These are phyloP conservation scores for Chionoecetes opilio DNA, from an alignment of 1,140 invertebrate genomes.

Conservation along the genomic window DNA sequence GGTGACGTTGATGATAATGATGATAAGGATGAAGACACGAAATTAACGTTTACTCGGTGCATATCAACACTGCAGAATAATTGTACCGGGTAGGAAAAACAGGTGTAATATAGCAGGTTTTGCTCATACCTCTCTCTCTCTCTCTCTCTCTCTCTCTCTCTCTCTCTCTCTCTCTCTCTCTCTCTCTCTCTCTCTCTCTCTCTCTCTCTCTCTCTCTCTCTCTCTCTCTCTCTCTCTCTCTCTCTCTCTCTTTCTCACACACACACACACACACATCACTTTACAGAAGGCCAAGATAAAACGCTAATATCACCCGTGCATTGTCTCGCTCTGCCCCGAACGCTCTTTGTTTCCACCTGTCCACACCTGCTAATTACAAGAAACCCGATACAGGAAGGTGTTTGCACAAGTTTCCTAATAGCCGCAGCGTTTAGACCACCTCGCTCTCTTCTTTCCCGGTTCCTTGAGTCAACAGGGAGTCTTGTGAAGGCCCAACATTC, in stretches of 20 bases:
- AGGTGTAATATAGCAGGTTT: too few relatives aligned
- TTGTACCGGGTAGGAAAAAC: too few relatives aligned
- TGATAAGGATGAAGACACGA: too few relatives aligned
- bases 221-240: conserved; percentile 27
- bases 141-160: too few relatives aligned
- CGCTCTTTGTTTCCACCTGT: conserved; percentile 48
- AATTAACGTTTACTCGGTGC: too few relatives aligned
- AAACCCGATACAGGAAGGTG: conserved; percentile 50
- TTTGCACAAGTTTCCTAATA: conserved; percentile 59
- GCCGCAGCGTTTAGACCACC: conserved; percentile 35
- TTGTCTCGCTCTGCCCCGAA: conserved; percentile 2
- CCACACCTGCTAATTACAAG: conserved; percentile 60
- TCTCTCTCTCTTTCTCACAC: neutral
- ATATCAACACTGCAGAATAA: too few relatives aligned
- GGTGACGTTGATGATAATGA: too few relatives aligned
- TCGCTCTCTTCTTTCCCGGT: conserved; percentile 44
- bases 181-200: neutral
- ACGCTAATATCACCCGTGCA: conserved; percentile 18
- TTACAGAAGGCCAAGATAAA: conserved; percentile 5
- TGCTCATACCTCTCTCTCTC: too few relatives aligned
- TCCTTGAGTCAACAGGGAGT: conserved; percentile 41
- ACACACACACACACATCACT: conserved; percentile 28
- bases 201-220: conserved; percentile 27
- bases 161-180: neutral
- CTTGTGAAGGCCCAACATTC: neutral